Evolutionary conservation across 2,113 vertebrate genomes (phyloP).

Genomic region (Amazona vittata): DNA sequence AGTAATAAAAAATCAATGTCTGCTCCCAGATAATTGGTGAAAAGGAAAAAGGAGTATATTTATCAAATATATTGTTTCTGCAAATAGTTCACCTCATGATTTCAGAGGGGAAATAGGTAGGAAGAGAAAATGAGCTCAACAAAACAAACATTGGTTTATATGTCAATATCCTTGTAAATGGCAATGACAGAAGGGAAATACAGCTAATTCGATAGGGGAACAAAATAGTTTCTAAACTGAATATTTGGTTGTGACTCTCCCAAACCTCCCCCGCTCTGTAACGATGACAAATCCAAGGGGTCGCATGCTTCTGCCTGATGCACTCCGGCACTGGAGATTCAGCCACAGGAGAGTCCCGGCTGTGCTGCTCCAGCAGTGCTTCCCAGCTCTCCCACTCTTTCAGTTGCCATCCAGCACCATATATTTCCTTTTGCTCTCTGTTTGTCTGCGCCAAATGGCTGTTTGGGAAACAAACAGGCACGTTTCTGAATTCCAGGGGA

Average conservation of each 20-base stretch:
- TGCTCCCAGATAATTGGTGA: slow-evolving; percentile 56
- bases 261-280: not conserved
- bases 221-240: not conserved
- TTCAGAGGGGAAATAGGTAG: slow-evolving; percentile 39
- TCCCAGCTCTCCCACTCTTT: not conserved
- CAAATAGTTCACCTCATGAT: slow-evolving; percentile 42
- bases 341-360: not conserved
- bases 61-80: slow-evolving; percentile 56
- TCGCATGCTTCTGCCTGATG: not conserved
- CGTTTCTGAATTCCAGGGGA: not conserved
- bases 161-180: slow-evolving; percentile 47
- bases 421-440: not conserved
- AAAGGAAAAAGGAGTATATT: slow-evolving; percentile 50
- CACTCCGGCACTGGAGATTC: fast-evolving
- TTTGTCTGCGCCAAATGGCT: not conserved
- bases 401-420: not conserved
- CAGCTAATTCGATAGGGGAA: not conserved
- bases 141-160: slow-evolving; percentile 21
- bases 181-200: slow-evolving; percentile 18
- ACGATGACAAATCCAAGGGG: not conserved
- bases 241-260: not conserved
- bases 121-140: slow-evolving; percentile 41
- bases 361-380: fast-evolving
- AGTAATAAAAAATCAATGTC: slow-evolving; percentile 60
- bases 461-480: slow-evolving; percentile 1